A percentile compares a stretch with the other conserved stretches of the same genome.
phyloP scores from a whole-genome alignment of 2,113 vertebrate species.

The Leptobrachium ailaonicum region DNA sequence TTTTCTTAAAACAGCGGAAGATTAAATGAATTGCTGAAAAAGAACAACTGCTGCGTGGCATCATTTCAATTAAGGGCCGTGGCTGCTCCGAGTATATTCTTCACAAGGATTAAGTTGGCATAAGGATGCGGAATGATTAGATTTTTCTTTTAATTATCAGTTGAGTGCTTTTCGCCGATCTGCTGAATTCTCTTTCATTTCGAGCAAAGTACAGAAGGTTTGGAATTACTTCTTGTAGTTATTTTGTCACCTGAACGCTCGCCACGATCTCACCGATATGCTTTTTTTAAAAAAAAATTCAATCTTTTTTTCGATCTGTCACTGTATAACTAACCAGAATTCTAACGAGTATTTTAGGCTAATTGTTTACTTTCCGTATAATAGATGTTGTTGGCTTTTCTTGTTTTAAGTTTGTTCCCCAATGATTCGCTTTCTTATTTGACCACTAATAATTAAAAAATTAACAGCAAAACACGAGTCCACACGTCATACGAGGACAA shows the following conservation, averaged over 20 bases:
- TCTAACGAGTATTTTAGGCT: background rate
- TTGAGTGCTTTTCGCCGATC: conserved; percentile 56
- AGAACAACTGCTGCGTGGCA: conserved; percentile 51
- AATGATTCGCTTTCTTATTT: conserved; percentile 2
- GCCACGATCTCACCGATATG: too few relatives aligned
- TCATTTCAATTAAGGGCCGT: conserved; percentile 54
- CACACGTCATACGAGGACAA: too few relatives aligned
- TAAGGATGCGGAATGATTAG: conserved; percentile 51
- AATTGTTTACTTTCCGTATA: conserved; percentile 6
- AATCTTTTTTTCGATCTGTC: conserved; percentile 8
- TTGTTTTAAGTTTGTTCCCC: background rate
- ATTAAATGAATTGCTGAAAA: conserved; percentile 55
- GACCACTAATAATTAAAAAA: conserved; percentile 13
- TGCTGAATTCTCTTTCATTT: background rate
- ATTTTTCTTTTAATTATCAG: conserved; percentile 62
- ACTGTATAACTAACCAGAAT: background rate
- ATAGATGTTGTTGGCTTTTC: background rate
- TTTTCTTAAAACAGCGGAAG: conserved; percentile 51
- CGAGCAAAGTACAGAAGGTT: background rate
- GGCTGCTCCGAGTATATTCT: conserved; percentile 51
- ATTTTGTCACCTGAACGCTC: conserved; percentile 18
- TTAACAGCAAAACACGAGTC: too few relatives aligned
- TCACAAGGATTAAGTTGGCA: conserved; percentile 52
- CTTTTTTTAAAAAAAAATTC: background rate
- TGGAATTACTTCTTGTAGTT: conserved; percentile 27